Conservation (phyloP, 2,113 vertebrate genomes). For the Mohoua ochrocephala region DNA sequence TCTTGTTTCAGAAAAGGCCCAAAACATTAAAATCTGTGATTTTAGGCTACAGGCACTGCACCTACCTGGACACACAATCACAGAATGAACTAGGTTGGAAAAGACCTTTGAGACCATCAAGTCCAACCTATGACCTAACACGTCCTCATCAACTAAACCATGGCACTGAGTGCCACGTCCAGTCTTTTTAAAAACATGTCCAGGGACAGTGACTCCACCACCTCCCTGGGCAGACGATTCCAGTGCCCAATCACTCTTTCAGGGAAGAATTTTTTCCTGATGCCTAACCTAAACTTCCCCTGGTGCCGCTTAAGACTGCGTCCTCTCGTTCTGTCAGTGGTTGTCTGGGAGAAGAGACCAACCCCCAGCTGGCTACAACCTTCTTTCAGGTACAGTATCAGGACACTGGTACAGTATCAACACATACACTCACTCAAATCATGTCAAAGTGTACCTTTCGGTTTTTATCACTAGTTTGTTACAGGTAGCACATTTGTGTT, state of each 20-base stretch:
- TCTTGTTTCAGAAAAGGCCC: neutral
- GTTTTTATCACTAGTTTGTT: neutral
- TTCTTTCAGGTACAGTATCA: neutral
- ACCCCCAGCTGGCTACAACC: neutral
- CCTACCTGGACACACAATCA: neutral
- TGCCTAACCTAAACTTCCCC: neutral
- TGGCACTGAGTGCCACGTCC: fast-evolving
- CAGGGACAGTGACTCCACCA: neutral
- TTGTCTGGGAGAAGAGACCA: neutral
- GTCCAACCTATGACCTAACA: neutral
- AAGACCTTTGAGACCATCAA: neutral
- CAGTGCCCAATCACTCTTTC: neutral
- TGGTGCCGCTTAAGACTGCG: neutral
- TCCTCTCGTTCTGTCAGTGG: neutral
- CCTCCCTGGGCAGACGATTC: fast-evolving
- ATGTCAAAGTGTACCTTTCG: neutral
- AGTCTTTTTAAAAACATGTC: neutral
- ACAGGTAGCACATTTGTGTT: fast-evolving
- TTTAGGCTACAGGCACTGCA: neutral
- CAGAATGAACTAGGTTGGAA: neutral
- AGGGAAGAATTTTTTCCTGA: neutral
- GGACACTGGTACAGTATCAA: neutral
- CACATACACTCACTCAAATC: neutral
- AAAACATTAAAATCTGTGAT: neutral
- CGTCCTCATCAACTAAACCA: neutral